Conservation (phyloP, 2,797 vertebrate genomes). For the Chanos chanos region DNA sequence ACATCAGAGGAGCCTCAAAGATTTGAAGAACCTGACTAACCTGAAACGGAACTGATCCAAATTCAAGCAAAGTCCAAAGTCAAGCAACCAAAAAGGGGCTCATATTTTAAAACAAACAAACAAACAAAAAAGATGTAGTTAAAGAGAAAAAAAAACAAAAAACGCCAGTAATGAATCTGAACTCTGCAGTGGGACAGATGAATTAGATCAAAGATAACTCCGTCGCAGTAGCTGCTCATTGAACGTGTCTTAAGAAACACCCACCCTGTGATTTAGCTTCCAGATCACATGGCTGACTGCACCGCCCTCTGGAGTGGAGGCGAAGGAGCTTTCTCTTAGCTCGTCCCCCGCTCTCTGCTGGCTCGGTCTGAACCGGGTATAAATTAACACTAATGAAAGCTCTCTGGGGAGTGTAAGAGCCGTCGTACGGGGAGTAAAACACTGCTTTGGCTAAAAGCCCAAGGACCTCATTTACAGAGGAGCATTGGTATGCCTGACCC, state of each 20-base stretch:
- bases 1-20: too few relatives aligned
- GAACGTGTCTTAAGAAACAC: background rate
- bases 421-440: background rate
- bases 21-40: too few relatives aligned
- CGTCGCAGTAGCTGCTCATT: background rate
- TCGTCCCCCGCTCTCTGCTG: background rate
- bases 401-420: background rate
- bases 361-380: background rate
- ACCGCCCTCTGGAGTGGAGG: background rate
- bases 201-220: too few relatives aligned
- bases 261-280: background rate
- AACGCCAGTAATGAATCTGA: too few relatives aligned
- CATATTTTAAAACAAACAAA: too few relatives aligned
- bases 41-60: too few relatives aligned
- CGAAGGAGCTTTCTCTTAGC: background rate
- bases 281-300: background rate
- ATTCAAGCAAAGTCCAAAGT: too few relatives aligned
- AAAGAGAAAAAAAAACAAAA: too few relatives aligned
- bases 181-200: too few relatives aligned
- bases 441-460: conserved; percentile 1
- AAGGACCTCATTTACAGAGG: conserved; percentile 14
- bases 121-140: too few relatives aligned
- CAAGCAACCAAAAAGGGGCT: too few relatives aligned
- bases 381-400: conserved; percentile 22
- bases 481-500: background rate